Base-by-base conservation (phyloP, 2,113 vertebrate genomes). In the Orthonyx spaldingii region DNA sequence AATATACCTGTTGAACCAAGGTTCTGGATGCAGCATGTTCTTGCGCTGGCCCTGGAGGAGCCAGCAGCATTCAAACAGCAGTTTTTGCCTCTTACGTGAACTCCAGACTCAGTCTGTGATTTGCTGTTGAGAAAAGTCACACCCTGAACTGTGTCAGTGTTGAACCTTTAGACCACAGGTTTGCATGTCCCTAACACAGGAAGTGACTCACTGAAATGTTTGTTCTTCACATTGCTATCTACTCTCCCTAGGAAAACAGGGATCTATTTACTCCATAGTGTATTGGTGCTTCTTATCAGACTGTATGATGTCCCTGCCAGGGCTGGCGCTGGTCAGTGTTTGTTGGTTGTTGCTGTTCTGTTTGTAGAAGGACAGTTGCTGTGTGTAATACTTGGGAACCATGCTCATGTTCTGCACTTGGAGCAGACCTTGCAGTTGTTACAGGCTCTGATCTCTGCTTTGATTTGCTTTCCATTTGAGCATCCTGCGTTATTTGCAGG, bases 181-280 rank as follows among this genome's bases (percentile, higher is more conserved):
- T 92, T 6, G 1, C 26, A 4, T 47, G 85, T 79, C 26, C 49
- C 30, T 19, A 52, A 18, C 41, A 30, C 5, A 11, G 90, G 72
- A 94, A 87, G 60, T 95, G 94, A 96, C 91, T 96, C 92, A 93
- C 28, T 20, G 3, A 75, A 52, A 20, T 84, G 76, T 96, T 96
- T 95, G 60, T 66, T 84, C 89, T 83, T 93, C 35, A 6, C 4
- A 2, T 37, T 47, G 53, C 1, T 2, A 46, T 83, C 85, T 59
- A 0, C 39, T 91, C 55, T 78, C 32, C 50, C 22, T 44, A 33
- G 90, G 60, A 86, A 80, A 86, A 50, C 16, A 59, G 44, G 32
- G 47, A 65, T 75, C n/a, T 89, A 0, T 92, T 87, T 71, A 13
- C 76, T 57, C 30, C 0, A 0, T 9, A 10, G 16, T 12, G 39